Evolutionary conservation across 2,797 vertebrate genomes (phyloP).

Genomic region (Lagocephalus sceleratus): DNA sequence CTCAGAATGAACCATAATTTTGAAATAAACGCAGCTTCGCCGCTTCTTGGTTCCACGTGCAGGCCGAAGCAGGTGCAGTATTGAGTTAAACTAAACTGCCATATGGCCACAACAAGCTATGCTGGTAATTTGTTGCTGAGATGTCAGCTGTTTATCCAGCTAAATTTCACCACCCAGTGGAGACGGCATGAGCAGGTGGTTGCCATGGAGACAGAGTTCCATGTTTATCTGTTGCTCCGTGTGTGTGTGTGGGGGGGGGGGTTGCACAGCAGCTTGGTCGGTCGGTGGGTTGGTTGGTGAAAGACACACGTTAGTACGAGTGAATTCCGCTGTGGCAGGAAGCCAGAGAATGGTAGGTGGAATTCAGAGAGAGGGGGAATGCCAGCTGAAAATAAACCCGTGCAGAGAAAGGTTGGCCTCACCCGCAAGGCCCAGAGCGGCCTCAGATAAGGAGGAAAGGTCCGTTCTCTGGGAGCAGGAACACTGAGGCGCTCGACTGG

Average conservation of each 20-base stretch:
- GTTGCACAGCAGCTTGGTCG: slow-evolving; percentile 18
- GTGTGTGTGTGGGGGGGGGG: slow-evolving; percentile 5
- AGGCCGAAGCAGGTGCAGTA: slow-evolving; percentile 19
- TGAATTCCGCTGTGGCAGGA: slow-evolving; percentile 41
- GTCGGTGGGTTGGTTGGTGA: not conserved
- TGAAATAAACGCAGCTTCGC: no score
- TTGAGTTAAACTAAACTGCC: slow-evolving; percentile 30
- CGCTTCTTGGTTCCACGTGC: not conserved
- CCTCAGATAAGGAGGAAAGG: slow-evolving; percentile 62
- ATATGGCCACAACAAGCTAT: slow-evolving; percentile 6
- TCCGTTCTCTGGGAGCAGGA: slow-evolving; percentile 53
- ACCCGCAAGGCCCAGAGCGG: slow-evolving; percentile 30
- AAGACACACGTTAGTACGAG: slow-evolving; percentile 13
- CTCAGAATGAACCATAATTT: no score
- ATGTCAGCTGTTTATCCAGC: slow-evolving; percentile 51
- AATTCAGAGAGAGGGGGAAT: slow-evolving; percentile 67
- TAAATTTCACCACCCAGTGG: slow-evolving; percentile 31
- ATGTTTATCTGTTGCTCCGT: slow-evolving; percentile 69
- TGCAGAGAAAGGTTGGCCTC: slow-evolving; percentile 24
- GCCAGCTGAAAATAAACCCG: slow-evolving; percentile 75
- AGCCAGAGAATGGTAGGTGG: slow-evolving; percentile 63
- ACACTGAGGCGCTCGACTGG: no score
- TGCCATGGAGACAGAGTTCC: slow-evolving; percentile 50
- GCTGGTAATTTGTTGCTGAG: slow-evolving; percentile 30
- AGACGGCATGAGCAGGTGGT: slow-evolving; percentile 55